Base-by-base conservation (phyloP, 2,888 invertebrate species). In the Clanis bilineata region DNA sequence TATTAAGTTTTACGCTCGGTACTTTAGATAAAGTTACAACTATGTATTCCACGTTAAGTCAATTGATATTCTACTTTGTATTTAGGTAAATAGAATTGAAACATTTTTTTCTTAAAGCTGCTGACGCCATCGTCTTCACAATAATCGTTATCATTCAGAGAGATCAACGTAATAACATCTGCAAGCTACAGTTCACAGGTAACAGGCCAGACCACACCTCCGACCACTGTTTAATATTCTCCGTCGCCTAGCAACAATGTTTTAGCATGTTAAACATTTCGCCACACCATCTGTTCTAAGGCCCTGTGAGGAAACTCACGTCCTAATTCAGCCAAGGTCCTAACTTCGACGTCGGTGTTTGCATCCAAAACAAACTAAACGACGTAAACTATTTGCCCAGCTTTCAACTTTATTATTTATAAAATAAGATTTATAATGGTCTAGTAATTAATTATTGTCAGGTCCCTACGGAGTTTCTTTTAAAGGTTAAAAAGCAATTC, bases 271-370 rank as follows among this genome's bases (percentile, higher is more conserved):
- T 69, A 72, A 69, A 70, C 63, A 73, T 86, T 86, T 82, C 86
- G 72, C 77, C 82, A 85, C 78, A 80, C 84, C 87, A 86, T 85
- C 83, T 87, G 82, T 87, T 82, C 83, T 86, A 86, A 88, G 83
- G 84, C 80, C 82, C 87, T 85, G 82, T 88, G 88, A 88, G 84
- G 90, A 89, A 89, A 88, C 79, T 77, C 80, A 76, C 85, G 89
- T 86, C 88, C 88, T 79, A 91, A 84, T 90, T 88, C 88, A 87
- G 80, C 83, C 90, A 90, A 91, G 90, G 90, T 80, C 87, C 85
- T 83, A 86, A 85, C 83, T 82, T 79, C 79, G 74, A 79, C 73
- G 68, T 64, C 64, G 45, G 58, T 63, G 59, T 62, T 59, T 58
- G 70, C 32, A 22, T 39, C 58, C 57, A 64, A 74, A 80, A 79